Conservation (phyloP, 2,113 vertebrate genomes). For the Calonectris borealis region DNA sequence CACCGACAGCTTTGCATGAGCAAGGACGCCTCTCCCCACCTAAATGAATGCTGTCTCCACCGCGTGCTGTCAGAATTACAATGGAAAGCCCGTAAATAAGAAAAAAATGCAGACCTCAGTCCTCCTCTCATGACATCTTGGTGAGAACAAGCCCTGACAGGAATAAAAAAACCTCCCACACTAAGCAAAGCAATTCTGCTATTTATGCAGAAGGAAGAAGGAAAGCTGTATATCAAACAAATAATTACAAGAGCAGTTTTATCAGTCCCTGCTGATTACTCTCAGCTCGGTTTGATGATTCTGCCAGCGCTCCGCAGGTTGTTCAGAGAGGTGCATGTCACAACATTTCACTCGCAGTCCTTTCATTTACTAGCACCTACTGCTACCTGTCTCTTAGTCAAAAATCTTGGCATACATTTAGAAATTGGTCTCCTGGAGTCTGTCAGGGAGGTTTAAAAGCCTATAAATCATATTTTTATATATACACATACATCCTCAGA, state of each 20-base stretch:
- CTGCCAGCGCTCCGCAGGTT: constrained; percentile 46
- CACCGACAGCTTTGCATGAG: background rate
- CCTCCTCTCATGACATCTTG: constrained; percentile 27
- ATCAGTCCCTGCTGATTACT: constrained; percentile 64
- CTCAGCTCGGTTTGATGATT: constrained; percentile 41
- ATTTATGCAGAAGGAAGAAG: constrained; percentile 49
- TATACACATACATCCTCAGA: background rate
- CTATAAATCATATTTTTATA: constrained; percentile 13
- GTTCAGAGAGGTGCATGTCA: constrained; percentile 57
- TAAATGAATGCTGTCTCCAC: background rate
- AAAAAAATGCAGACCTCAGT: constrained; percentile 31
- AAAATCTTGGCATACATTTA: constrained; percentile 5
- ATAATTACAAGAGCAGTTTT: constrained; percentile 61
- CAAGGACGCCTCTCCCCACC: background rate
- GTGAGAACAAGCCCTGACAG: constrained; percentile 55
- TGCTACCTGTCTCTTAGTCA: constrained; percentile 54
- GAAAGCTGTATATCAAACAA: constrained; percentile 67
- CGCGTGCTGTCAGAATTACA: background rate
- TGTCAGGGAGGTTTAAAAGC: constrained; percentile 42
- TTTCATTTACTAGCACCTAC: constrained; percentile 63
- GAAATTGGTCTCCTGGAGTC: constrained; percentile 32
- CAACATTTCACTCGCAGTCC: constrained; percentile 56
- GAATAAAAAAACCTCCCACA: constrained; percentile 41
- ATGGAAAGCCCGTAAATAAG: constrained; percentile 37
- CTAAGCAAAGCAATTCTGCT: constrained; percentile 36